Percentiles rank a stretch among this genome's conserved stretches.
Evolutionary conservation across 2,888 invertebrate species (phyloP).

Genomic region (Zeuzera pyrina): DNA sequence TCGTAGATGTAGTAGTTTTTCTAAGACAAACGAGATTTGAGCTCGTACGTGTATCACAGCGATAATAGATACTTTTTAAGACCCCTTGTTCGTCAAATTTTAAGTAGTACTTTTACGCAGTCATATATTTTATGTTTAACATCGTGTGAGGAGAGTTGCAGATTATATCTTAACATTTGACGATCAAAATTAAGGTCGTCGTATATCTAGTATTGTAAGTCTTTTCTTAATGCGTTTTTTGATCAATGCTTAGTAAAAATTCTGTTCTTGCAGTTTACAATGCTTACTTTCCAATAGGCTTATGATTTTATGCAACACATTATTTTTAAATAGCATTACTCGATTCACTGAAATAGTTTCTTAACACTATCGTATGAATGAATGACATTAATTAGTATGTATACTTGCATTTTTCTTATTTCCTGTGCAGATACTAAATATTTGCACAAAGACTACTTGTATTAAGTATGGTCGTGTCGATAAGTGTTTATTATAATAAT

Average conservation of each 20-base stretch:
- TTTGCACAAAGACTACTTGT: too few species aligned
- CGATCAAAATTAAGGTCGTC: conserved; percentile 32
- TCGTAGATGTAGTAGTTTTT: conserved; percentile 68
- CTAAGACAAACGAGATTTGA: conserved; percentile 48
- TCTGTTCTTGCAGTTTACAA: neutral
- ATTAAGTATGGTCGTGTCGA: conserved; percentile 55
- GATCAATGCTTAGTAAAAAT: conserved; percentile 47
- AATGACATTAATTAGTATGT: neutral
- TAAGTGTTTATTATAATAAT: conserved; percentile 41
- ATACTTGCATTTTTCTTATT: conserved; percentile 29
- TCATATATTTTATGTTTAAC: neutral
- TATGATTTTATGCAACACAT: conserved; percentile 51
- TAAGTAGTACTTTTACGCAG: conserved; percentile 22
- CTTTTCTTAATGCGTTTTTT: conserved; percentile 32
- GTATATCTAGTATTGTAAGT: conserved; percentile 48
- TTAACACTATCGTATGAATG: neutral
- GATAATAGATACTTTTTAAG: conserved; percentile 63
- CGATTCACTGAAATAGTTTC: too few species aligned
- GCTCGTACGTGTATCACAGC: conserved; percentile 70
- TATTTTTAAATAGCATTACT: too few species aligned
- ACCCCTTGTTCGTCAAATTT: conserved; percentile 36
- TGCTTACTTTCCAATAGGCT: conserved; percentile 17
- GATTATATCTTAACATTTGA: conserved; percentile 41
- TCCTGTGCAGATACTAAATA: conserved; percentile 29
- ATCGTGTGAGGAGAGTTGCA: conserved; percentile 10